Evolutionary conservation across 2,888 invertebrate species (phyloP).

Genomic region (Philhelius pedissequus): DNA sequence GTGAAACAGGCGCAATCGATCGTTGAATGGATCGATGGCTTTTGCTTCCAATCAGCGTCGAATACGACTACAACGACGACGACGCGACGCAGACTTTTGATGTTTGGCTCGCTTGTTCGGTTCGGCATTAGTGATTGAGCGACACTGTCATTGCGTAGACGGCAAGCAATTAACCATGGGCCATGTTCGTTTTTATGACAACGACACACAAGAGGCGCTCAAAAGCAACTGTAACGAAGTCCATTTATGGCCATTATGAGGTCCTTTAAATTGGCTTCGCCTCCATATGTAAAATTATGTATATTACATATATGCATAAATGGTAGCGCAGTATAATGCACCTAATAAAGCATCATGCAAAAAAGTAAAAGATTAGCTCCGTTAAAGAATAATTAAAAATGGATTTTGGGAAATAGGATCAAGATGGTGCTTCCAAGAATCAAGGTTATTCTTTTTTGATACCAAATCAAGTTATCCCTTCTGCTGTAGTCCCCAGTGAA

Average conservation of each 20-base stretch:
- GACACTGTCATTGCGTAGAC: slow-evolving; percentile 66
- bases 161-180: slow-evolving; percentile 66
- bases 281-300: too few species aligned
- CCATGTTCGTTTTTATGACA: slow-evolving; percentile 60
- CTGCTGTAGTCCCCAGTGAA: neutral
- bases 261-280: neutral
- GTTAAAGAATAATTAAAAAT: too few species aligned
- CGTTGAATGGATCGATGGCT: slow-evolving; percentile 49
- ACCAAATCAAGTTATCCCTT: too few species aligned
- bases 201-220: slow-evolving; percentile 64
- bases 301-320: too few species aligned
- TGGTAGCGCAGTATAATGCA: too few species aligned
- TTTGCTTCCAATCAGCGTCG: slow-evolving; percentile 43
- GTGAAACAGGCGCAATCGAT: slow-evolving; percentile 42
- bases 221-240: slow-evolving; percentile 24
- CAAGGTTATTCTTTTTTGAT: too few species aligned
- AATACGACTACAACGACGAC: neutral
- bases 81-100: neutral
- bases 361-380: too few species aligned
- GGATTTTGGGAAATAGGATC: too few species aligned
- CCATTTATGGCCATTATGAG: slow-evolving; percentile 22
- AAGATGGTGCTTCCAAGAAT: too few species aligned
- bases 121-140: slow-evolving; percentile 56
- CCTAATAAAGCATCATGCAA: too few species aligned
- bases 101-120: neutral